These are phyloP conservation scores for Tricholauxania praeusta DNA, from an alignment of 2,888 invertebrate genomes.

Conservation along the genomic window DNA sequence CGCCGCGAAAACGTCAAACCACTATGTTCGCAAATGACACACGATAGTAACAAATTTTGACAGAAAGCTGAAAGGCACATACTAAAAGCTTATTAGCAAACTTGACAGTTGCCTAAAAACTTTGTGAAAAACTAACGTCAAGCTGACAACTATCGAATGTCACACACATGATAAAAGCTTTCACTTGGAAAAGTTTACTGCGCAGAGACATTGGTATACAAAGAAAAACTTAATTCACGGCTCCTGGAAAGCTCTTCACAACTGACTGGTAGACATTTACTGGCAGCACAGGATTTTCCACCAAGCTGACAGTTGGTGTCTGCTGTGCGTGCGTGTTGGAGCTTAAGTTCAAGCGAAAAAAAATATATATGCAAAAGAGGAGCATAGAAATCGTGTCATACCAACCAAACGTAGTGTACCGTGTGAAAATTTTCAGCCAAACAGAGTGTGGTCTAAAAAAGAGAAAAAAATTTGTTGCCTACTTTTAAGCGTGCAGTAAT, in stretches of 20 bases:
- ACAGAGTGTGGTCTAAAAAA: no score
- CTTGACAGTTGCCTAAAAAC: constrained; percentile 2
- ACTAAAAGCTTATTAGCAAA: neutral
- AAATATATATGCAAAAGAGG: no score
- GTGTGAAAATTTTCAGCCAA: no score
- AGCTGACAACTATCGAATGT: constrained; percentile 16
- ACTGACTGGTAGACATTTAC: neutral
- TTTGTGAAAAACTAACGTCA: neutral
- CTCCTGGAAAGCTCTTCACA: constrained; percentile 35
- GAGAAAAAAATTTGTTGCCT: constrained; percentile 22
- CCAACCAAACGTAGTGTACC: no score
- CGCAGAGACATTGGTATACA: neutral
- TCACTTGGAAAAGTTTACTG: neutral
- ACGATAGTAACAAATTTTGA: neutral
- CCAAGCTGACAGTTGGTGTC: constrained; percentile 27
- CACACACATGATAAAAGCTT: neutral
- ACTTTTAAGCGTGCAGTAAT: constrained; percentile 30
- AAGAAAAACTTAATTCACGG: constrained; percentile 12
- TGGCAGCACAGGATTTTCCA: constrained; percentile 20
- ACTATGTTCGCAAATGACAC: neutral
- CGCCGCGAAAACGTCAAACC: neutral
- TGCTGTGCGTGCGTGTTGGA: constrained; percentile 24
- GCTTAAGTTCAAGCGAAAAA: no score
- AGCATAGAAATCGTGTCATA: no score
- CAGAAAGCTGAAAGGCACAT: neutral